Evolutionary conservation across 2,797 vertebrate genomes (phyloP), one percentile per base, ranked within the genome.

Genomic region (Clarias laeviceps): DNA sequence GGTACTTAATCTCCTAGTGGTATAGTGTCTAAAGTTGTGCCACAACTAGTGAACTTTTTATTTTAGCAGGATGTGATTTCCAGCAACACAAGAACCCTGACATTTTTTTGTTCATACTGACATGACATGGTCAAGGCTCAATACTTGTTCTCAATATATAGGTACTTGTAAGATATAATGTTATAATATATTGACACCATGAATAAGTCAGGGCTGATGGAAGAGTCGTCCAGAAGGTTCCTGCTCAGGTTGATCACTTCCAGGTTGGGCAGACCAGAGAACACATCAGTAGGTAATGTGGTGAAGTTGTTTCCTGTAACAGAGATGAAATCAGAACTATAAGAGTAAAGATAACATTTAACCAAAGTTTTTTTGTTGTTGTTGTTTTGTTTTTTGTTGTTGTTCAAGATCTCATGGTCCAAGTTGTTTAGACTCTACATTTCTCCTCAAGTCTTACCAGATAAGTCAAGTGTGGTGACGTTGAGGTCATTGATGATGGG

Each of bases 191-290:
- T 65, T 27, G n/a, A 64, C 88, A 90, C 89, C 88, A 90, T 89
- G 87, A 97, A 95, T 0, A 92, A 89, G 29, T 92, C 90, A 5
- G 85, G 91, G 82, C 89, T 89, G 70, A 97, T 89, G 0, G 95
- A 93, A 1, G 88, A 86, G 56, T 95, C 94, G 0, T 92, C 91
- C 87, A 97, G 91, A 34, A 90, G 82, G 92, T 97, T 97, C 80
- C 93, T 92, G 91, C 96, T 97, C 87, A 97, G 93, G 89, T 96
- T 95, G 89, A 97, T 87, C 9, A 92, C 89, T 85, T 96, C 93
- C 85, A 97, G 90, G 79, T 93, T 92, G 0, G 89, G 93, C 20
- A 97, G 88, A 6, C 93, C 95, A 3, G 91, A 90, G 90, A 97
- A 94, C 12, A 83, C 85, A 29, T 88, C 87, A 3, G 89, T 85